A percentile compares a stretch with the other conserved stretches of the same genome.
These are phyloP conservation scores for Poecilus cupreus DNA, from an alignment of 2,888 invertebrate species.

Conservation along the genomic window DNA sequence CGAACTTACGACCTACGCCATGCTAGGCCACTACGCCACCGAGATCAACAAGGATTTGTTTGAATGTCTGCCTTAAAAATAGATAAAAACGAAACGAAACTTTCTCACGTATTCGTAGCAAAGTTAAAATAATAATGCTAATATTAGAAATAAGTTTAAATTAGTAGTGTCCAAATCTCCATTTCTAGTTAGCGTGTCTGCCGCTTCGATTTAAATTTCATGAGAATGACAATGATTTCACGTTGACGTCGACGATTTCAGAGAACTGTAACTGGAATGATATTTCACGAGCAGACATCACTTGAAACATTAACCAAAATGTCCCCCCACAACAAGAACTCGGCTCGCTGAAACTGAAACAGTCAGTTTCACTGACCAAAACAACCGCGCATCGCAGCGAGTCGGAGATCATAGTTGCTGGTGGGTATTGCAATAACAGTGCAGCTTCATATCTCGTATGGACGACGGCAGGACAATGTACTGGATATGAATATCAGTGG, in stretches of 20 bases:
- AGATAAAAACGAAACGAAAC: not conserved
- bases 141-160: not conserved
- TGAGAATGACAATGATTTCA: constrained; percentile 21
- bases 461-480: not conserved
- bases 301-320: constrained; percentile 39
- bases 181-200: not conserved
- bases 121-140: not conserved
- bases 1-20: too few species aligned
- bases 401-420: constrained; percentile 31
- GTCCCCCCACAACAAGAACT: constrained; percentile 34
- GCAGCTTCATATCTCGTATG: constrained; percentile 25
- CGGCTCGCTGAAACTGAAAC: not conserved
- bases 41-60: too few species aligned
- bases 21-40: too few species aligned
- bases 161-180: not conserved
- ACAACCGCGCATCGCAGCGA: constrained; percentile 6
- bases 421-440: constrained; percentile 4
- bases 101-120: too few species aligned
- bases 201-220: constrained; percentile 16
- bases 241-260: not conserved
- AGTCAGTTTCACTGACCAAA: constrained; percentile 29
- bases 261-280: not conserved
- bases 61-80: too few species aligned
- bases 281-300: constrained; percentile 42
- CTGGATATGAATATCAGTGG: constrained; percentile 6